Base-by-base conservation (phyloP, 2,113 vertebrate species). In the Meleagris gallopavo region DNA sequence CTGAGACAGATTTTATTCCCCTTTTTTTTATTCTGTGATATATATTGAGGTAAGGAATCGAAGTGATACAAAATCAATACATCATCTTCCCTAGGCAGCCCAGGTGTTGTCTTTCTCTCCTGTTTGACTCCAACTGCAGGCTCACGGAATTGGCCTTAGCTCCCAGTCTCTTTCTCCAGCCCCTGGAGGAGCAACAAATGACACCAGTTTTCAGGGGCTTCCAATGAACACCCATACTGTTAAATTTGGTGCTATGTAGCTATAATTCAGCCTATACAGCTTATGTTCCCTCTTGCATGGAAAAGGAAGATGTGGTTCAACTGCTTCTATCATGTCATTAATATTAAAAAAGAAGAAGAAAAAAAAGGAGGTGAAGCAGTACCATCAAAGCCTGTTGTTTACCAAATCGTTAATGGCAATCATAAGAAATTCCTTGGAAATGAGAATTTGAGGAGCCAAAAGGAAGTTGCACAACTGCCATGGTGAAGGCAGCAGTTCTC, bases 391-490 rank as follows among this genome's bases (percentile, higher is more conserved):
- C 22, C 41, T 64, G 69, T 38, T 89, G 78, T 75, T 72, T 83
- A 41, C 57, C 38, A 91, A 80, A 77, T 45, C 50, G 66, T 54
- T 80, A 41, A 32, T 19, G 85, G 55, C 87, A 87, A 94, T 34
- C 78, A 74, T 69, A 80, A 91, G 60, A 71, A 85, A 95, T 94
- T 94, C 94, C 78, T 83, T 91, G 89, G 94, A 95, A 94, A 69
- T 32, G 73, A 77, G 41, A 72, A 41, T 14, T 87, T 86, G 6
- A 87, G 60, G 94, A 89, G 71, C 50, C 89, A 94, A 45, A 91
- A 87, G 93, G 95, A 97, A 94, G 75, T 95, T 95, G 91, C 3
- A 2, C 75, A 97, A 94, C 38, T 57, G 32, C 74, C n/a, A 38
- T 57, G 84, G 55, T 2, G 20, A 77, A 70, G 60, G 41, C 67